Base-by-base conservation (phyloP, 2,888 invertebrate species). In the Polydrusus tereticollis region DNA sequence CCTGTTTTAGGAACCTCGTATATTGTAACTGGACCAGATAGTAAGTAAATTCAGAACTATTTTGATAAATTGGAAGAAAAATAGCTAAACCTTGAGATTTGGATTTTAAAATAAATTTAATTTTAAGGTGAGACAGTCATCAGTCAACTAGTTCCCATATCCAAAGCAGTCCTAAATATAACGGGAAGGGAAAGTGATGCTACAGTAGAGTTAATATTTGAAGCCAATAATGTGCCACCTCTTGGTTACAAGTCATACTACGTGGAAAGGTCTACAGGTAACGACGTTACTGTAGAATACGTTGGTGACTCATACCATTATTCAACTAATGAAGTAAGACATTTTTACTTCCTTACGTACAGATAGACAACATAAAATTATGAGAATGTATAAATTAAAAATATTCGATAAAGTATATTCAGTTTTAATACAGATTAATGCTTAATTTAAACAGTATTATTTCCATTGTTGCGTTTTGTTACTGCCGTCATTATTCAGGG, bases 131-230 rank as follows among this genome's bases (percentile, higher is more conserved):
- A 82, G 59, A 87, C 87, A 82, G 83, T 95, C 0, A 85, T 88
- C 0, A 83, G 88, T 52, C 90, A 97, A 83, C 74, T 92, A 0
- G 85, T 93, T 0, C 89, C 91, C 0, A 86, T 95, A 68, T 88
- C 92, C 0, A 79, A 84, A 0, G 74, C 86, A 0, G 87, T 94
- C 0, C 73, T 81, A 23, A 81, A 84, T 0, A 88, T 94, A 21
- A 89, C 90, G 0, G 92, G 91, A 33, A 86, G 95, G 23, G 62
- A 79, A 0, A 92, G 92, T 0, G 81, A 77, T 1, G 92, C 94
- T 0, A 88, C 87, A 0, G 87, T 88, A 78, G 94, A 95, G 77
- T 82, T 95, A 0, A 86, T 94, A 0, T 95, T 96, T 82, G 79
- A 87, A 14, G 92, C 92, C 0, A 79, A 83, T 2, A 83, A 89